Evolutionary conservation across 2,113 vertebrate species (phyloP).

Genomic region (Lycaon pictus): DNA sequence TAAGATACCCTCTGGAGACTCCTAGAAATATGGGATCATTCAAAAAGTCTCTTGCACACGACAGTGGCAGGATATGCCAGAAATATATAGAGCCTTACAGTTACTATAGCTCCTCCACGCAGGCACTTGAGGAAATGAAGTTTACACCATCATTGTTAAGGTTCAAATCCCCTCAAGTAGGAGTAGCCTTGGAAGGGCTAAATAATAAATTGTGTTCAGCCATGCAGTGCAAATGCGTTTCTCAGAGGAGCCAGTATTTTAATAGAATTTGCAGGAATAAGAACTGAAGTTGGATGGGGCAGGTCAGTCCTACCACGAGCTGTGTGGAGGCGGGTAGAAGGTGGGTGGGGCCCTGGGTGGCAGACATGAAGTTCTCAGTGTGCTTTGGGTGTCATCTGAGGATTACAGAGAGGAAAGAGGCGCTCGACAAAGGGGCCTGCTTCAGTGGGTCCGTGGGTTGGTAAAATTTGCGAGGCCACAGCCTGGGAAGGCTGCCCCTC

Average conservation of each 20-base stretch:
- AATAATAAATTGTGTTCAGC: background rate
- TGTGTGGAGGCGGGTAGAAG: background rate
- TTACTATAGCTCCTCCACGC: background rate
- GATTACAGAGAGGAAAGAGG: background rate
- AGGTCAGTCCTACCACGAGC: background rate
- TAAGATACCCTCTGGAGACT: background rate
- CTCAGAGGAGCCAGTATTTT: background rate
- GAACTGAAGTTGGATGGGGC: background rate
- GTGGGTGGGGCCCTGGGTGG: background rate
- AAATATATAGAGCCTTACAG: background rate
- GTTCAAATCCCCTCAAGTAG: background rate
- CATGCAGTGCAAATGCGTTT: background rate
- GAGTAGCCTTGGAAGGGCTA: background rate
- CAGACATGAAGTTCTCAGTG: background rate
- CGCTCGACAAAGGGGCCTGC: background rate
- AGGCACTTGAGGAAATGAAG: background rate
- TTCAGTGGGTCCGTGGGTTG: background rate
- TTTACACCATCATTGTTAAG: background rate
- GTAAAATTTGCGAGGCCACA: background rate
- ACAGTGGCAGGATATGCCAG: background rate
- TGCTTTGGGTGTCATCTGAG: background rate
- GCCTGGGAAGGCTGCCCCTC: background rate
- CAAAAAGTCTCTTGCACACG: background rate
- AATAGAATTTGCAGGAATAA: background rate
- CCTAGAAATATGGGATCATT: background rate